phyloP scores from a whole-genome alignment of 2,797 vertebrate species.

The Micromesistius poutassou region DNA sequence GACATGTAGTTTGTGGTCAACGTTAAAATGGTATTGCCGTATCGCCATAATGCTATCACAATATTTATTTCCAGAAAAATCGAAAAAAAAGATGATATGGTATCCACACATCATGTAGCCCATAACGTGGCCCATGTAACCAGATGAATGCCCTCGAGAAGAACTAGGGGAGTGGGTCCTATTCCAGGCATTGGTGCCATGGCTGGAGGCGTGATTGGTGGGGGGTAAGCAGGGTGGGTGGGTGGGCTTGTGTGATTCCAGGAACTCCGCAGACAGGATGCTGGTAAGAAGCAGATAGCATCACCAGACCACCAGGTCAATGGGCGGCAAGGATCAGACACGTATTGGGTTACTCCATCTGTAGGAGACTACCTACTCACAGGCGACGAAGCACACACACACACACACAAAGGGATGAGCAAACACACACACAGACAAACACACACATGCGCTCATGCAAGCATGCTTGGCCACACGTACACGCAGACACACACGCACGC shows the following conservation, averaged over 20 bases:
- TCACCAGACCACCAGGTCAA: conserved; percentile 63
- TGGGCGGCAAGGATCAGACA: conserved; percentile 62
- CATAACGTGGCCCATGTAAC: background rate
- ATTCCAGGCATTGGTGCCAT: conserved; percentile 14
- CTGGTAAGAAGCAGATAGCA: conserved; percentile 73
- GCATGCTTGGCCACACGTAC: conserved; percentile 35
- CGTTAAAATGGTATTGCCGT: background rate
- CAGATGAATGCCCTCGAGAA: background rate
- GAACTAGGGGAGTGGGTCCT: conserved; percentile 3
- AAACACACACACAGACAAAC: conserved; percentile 5
- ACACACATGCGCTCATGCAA: conserved; percentile 35
- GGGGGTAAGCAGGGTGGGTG: conserved; percentile 21
- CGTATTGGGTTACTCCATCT: conserved; percentile 72
- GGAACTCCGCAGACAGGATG: conserved; percentile 69
- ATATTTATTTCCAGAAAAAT: background rate
- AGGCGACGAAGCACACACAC: conserved; percentile 26
- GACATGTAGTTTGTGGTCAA: background rate
- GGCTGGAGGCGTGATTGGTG: conserved; percentile 15
- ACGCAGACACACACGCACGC: background rate
- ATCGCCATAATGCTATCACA: too few relatives aligned
- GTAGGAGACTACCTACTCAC: conserved; percentile 43
- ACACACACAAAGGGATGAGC: too few relatives aligned
- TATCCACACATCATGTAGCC: background rate
- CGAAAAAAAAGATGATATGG: background rate
- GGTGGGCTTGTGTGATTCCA: conserved; percentile 58